These are phyloP conservation scores for Belgica antarctica DNA, from an alignment of 2,888 invertebrate genomes.

Conservation along the genomic window DNA sequence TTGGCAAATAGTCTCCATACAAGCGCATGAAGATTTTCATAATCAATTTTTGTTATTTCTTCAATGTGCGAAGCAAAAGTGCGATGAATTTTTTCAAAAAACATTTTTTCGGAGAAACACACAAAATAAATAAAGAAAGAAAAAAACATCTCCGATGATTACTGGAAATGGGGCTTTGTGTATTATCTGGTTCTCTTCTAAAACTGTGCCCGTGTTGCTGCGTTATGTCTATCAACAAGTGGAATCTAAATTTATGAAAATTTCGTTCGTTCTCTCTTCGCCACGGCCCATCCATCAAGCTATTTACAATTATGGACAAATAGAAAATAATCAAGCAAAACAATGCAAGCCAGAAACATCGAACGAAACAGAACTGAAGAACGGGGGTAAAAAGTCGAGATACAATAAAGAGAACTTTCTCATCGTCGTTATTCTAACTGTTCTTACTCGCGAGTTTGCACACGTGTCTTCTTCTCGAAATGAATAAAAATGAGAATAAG, in stretches of 20 bases:
- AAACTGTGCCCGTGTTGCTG: background rate
- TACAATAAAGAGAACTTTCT: conserved; percentile 31
- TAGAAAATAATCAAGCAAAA: background rate
- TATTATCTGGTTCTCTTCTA: background rate
- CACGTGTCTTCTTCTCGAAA: conserved; percentile 40
- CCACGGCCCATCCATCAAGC: background rate
- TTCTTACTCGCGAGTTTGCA: conserved; percentile 29
- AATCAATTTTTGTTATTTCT: conserved; percentile 4
- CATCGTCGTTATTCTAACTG: conserved; percentile 33
- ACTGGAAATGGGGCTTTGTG: background rate
- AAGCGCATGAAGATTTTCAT: background rate
- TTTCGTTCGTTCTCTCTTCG: background rate
- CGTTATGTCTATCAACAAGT: conserved; percentile 9
- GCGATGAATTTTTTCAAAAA: background rate
- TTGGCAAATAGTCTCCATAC: conserved; percentile 6
- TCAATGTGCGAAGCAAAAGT: background rate
- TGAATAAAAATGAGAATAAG: too few relatives aligned
- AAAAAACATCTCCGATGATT: background rate
- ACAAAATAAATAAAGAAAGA: background rate
- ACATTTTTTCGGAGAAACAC: too few relatives aligned
- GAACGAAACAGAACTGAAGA: conserved; percentile 5
- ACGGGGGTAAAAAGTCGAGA: background rate
- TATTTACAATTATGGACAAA: conserved; percentile 24
- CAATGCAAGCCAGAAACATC: background rate
- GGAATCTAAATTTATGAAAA: conserved; percentile 2